phyloP scores from a whole-genome alignment of 2,797 vertebrate species.

The Danio choprae region DNA sequence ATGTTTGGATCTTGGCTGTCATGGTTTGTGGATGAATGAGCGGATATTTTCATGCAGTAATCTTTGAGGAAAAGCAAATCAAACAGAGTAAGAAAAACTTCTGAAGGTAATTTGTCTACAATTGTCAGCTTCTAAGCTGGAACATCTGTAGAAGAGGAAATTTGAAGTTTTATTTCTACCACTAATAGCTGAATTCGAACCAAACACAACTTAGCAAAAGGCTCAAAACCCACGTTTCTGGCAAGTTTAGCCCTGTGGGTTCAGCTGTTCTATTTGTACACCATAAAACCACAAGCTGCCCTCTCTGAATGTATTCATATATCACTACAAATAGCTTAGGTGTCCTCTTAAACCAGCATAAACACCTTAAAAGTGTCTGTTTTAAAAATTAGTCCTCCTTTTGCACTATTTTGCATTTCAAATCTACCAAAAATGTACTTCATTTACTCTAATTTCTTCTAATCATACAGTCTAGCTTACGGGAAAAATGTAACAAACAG shows the following conservation, averaged over 20 bases:
- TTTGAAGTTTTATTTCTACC: conserved; percentile 69
- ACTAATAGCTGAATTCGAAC: conserved; percentile 69
- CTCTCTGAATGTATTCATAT: conserved; percentile 65
- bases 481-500: conserved; percentile 62
- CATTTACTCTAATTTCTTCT: not conserved
- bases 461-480: not conserved
- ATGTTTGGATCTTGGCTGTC: conserved; percentile 36
- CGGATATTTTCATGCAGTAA: conserved; percentile 41
- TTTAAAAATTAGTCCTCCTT: not conserved
- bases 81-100: conserved; percentile 62
- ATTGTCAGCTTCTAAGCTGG: conserved; percentile 69
- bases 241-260: conserved; percentile 55
- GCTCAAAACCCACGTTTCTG: conserved; percentile 59
- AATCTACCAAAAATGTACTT: not conserved
- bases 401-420: not conserved
- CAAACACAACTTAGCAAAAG: conserved; percentile 68
- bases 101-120: conserved; percentile 73
- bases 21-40: conserved; percentile 45
- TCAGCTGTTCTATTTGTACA: conserved; percentile 57
- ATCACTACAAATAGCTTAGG: conserved; percentile 72
- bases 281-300: conserved; percentile 47
- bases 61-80: conserved; percentile 61
- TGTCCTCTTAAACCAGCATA: conserved; percentile 54
- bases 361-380: conserved; percentile 66
- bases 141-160: conserved; percentile 64